phyloP scores from a whole-genome alignment of 2,113 vertebrate species.

The Eira barbara region DNA sequence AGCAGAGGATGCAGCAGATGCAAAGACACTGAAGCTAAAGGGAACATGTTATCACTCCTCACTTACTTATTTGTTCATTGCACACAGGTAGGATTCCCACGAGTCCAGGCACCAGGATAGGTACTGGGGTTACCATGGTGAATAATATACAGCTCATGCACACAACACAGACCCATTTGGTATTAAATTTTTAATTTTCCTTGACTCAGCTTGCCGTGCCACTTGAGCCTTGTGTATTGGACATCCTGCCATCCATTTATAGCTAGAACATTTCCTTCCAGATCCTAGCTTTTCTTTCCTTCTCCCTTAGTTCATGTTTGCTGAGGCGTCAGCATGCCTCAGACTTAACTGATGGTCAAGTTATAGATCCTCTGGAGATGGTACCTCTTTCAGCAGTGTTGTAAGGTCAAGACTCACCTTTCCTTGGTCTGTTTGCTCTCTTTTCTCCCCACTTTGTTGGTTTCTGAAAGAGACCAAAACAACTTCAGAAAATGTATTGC shows the following conservation, averaged over 20 bases:
- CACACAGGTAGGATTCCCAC: background rate
- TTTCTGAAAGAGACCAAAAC: slow-evolving; percentile 59
- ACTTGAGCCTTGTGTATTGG: background rate
- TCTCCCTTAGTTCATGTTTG: background rate
- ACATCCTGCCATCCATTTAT: background rate
- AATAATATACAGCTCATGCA: background rate
- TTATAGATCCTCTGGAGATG: background rate
- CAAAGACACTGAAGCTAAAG: background rate
- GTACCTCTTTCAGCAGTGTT: background rate
- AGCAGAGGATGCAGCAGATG: background rate
- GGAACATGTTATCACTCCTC: background rate
- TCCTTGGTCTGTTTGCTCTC: background rate
- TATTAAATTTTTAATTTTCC: background rate
- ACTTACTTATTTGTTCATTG: background rate
- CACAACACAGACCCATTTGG: background rate
- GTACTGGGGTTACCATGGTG: background rate
- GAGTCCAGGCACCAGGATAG: background rate
- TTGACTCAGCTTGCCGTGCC: background rate
- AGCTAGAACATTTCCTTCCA: background rate
- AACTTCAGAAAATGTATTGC: background rate
- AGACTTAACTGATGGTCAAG: background rate
- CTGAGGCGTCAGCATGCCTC: background rate
- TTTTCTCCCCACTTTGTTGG: background rate
- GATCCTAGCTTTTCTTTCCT: background rate
- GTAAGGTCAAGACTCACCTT: slow-evolving; percentile 34